Conservation (phyloP, 2,888 invertebrate species). For the Nebria brevicollis region DNA sequence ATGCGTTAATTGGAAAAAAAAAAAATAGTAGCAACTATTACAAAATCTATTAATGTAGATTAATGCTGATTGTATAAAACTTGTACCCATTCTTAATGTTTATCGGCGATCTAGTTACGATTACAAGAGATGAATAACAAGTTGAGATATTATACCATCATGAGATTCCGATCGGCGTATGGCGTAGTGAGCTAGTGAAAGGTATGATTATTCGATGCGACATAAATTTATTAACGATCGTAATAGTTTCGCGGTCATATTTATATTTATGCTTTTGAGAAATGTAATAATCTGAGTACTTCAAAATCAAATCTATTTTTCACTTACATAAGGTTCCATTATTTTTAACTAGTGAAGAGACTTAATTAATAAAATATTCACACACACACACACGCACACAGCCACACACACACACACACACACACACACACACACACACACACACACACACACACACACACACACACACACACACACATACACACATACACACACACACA, state of each 20-base stretch:
- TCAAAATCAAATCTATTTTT: too few species aligned
- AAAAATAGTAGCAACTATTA: neutral
- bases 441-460: too few species aligned
- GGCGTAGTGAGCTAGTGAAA: slow-evolving; percentile 32
- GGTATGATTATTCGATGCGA: slow-evolving; percentile 8
- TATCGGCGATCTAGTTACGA: slow-evolving; percentile 35
- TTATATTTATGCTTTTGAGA: neutral
- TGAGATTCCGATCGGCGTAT: slow-evolving; percentile 8
- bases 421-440: too few species aligned
- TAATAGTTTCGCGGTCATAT: neutral
- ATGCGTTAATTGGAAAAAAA: neutral
- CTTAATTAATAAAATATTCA: too few species aligned
- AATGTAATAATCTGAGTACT: too few species aligned
- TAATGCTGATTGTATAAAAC: neutral
- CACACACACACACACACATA: too few species aligned
- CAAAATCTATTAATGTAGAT: neutral
- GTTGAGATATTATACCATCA: slow-evolving; percentile 16
- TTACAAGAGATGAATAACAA: slow-evolving; percentile 41
- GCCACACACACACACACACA: too few species aligned
- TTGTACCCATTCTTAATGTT: slow-evolving; percentile 14
- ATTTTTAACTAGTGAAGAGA: too few species aligned
- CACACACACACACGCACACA: too few species aligned
- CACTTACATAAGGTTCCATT: too few species aligned
- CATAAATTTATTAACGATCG: neutral
- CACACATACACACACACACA: too few species aligned